phyloP scores from a whole-genome alignment of 2,888 invertebrate genomes.

The Scaptomyza tumidula region DNA sequence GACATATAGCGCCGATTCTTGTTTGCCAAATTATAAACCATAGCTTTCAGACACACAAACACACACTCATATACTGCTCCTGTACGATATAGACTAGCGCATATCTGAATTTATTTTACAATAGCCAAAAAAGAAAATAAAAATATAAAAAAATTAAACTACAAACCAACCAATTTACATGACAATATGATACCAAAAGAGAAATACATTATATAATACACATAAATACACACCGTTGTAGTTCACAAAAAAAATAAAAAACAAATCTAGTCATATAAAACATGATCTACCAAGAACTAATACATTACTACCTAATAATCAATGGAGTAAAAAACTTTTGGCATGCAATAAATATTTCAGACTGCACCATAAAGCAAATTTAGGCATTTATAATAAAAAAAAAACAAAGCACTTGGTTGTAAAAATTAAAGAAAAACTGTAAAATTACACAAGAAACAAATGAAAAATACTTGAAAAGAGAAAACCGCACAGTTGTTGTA shows the following conservation, averaged over 20 bases:
- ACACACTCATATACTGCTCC: conserved; percentile 37
- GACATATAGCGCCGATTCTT: conserved; percentile 43
- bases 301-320: conserved; percentile 26
- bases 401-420: conserved; percentile 53
- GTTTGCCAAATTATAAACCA: conserved; percentile 46
- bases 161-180: conserved; percentile 63
- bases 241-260: conserved; percentile 28
- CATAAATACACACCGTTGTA: conserved; percentile 25
- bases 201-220: conserved; percentile 38
- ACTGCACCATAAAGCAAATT: conserved; percentile 67
- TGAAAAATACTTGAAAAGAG: conserved; percentile 38
- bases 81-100: conserved; percentile 53
- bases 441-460: conserved; percentile 15
- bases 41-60: conserved; percentile 27
- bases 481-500: conserved; percentile 67
- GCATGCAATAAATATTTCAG: conserved; percentile 72
- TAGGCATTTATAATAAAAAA: conserved; percentile 61
- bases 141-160: too few species aligned
- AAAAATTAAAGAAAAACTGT: conserved; percentile 40
- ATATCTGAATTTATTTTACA: conserved; percentile 57
- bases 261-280: conserved; percentile 21
- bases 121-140: conserved; percentile 57
- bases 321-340: conserved; percentile 48
- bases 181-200: conserved; percentile 69
- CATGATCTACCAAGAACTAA: conserved; percentile 19